Conservation (phyloP, 2,113 vertebrate species). For the Notiomystis cincta region DNA sequence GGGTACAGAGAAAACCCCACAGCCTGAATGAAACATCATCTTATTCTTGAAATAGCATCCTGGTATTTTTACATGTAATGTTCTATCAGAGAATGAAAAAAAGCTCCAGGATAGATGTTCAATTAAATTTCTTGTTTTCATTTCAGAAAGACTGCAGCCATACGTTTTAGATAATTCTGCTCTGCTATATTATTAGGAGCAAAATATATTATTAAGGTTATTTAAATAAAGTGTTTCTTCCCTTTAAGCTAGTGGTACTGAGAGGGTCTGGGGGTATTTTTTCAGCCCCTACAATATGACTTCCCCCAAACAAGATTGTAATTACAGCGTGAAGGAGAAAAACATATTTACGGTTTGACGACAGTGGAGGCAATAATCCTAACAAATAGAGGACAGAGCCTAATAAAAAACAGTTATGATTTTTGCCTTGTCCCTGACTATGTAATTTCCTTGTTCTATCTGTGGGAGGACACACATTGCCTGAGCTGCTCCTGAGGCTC, state of each 20-base stretch:
- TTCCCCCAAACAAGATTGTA: background rate
- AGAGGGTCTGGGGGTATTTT: background rate
- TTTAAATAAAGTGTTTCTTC: slow-evolving; percentile 3
- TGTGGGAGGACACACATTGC: slow-evolving; percentile 36
- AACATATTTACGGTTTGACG: background rate
- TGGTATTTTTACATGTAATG: background rate
- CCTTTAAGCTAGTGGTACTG: background rate
- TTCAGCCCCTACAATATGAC: background rate
- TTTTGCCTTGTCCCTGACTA: slow-evolving; percentile 58
- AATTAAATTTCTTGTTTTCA: slow-evolving; percentile 51
- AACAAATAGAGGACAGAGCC: slow-evolving; percentile 39
- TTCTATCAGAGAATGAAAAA: background rate
- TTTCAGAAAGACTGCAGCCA: background rate
- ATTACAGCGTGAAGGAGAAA: slow-evolving; percentile 23
- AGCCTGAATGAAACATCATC: background rate
- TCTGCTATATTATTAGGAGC: background rate
- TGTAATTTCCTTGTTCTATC: slow-evolving; percentile 51
- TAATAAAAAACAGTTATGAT: slow-evolving; percentile 58
- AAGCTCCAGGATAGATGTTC: slow-evolving; percentile 19
- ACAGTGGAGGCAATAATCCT: slow-evolving; percentile 51
- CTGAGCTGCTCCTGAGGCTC: slow-evolving; percentile 46
- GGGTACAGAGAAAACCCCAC: background rate
- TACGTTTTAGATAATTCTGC: background rate
- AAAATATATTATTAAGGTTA: background rate
- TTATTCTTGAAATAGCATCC: background rate